Evolutionary conservation across 2,797 vertebrate species (phyloP).

Genomic region (Smutsia gigantea): DNA sequence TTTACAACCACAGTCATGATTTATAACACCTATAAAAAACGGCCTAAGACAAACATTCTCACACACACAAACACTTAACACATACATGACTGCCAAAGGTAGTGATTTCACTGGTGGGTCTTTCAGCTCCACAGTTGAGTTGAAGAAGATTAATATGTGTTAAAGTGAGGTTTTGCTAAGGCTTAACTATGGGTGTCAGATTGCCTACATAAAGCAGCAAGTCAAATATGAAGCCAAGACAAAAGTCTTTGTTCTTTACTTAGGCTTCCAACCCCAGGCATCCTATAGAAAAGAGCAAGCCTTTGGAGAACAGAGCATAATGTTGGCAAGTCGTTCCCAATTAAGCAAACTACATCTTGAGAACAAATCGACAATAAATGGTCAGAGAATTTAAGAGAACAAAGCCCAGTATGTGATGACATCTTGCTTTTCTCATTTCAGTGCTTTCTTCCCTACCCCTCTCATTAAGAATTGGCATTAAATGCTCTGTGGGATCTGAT

Average conservation of each 20-base stretch:
- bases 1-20: constrained; percentile 22
- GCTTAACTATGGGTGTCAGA: not conserved
- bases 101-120: not conserved
- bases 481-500: not conserved
- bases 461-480: not conserved
- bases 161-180: constrained; percentile 15
- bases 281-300: constrained; percentile 7
- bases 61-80: constrained; percentile 31
- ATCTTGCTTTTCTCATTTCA: not conserved
- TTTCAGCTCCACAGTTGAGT: not conserved
- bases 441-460: not conserved
- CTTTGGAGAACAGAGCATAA: not conserved
- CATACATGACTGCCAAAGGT: not conserved
- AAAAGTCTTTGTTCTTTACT: constrained; percentile 20
- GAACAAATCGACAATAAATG: constrained; percentile 20
- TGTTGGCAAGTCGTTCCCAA: not conserved
- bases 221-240: constrained; percentile 42
- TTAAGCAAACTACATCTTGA: not conserved
- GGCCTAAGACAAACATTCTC: constrained; percentile 40
- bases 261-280: not conserved
- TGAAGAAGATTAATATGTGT: constrained; percentile 15
- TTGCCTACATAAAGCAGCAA: not conserved
- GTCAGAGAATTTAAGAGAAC: not conserved
- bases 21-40: constrained; percentile 55
- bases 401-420: not conserved